Base-by-base conservation (phyloP, 2,888 invertebrate species). In the Resseliella maxima region DNA sequence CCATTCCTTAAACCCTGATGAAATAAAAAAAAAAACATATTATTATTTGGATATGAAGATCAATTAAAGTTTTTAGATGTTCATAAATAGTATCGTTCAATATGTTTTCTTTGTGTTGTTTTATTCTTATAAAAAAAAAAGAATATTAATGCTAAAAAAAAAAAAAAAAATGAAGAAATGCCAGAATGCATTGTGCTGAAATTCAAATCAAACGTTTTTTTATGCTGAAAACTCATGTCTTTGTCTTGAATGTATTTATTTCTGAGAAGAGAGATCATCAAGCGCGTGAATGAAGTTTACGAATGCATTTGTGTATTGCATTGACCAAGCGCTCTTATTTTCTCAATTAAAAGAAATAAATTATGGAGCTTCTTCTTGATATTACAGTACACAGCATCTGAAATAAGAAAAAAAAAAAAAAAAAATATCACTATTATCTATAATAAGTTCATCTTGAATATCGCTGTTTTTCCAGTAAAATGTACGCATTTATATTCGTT, bases 1-100 rank as follows among this genome's bases (percentile, higher is more conserved):
- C n/a, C n/a, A n/a, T n/a, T n/a, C n/a, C n/a, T n/a, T n/a, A n/a
- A 72, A 72, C 35, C 31, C 31, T 35, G 72, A 72, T 72, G 31
- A 72, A 72, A 72, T n/a, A 35, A 72, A 59, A 72, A 31, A 8
- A 72, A 31, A 31, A 15, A 31, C 31, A 35, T 72, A 31, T 31
- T 72, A 72, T 72, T 10, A n/a, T n/a, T 72, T 72, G 1, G 72
- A 31, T 72, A 27, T 35, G 31, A 72, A 72, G 31, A 31, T 59
- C 59, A 2, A 59, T 59, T 59, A 24, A 59, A n/a, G 12, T 59
- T 59, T 59, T 5, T 3, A 59, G 59, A 59, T 59, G 59, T 59
- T 59, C 24, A 27, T 5, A 5, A 24, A 59, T 27, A 59, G n/a
- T n/a, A n/a, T n/a, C n/a, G n/a, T n/a, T n/a, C n/a, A n/a, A n/a